Percentiles rank a stretch among this genome's conserved stretches.
Evolutionary conservation across 2,797 vertebrate genomes (phyloP).

Genomic region (Hafferia zeledoni): DNA sequence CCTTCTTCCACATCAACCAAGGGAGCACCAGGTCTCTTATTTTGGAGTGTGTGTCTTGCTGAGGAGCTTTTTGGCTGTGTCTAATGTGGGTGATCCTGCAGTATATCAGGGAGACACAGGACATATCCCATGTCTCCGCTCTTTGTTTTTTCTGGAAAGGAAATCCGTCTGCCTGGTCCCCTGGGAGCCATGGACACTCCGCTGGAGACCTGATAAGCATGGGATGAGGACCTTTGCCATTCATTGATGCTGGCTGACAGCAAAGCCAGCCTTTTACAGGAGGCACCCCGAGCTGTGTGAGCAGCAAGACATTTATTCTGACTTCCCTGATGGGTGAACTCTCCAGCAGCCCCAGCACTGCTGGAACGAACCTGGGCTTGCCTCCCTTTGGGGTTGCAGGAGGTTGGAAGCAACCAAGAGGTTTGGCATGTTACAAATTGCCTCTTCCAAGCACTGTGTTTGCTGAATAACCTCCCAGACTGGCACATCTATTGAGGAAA

Average conservation of each 20-base stretch:
- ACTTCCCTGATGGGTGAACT: not conserved
- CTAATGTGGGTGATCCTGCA: not conserved
- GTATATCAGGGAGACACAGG: conserved; percentile 29
- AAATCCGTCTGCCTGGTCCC: not conserved
- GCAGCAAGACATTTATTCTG: not conserved
- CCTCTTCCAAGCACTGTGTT: not conserved
- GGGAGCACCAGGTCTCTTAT: not conserved
- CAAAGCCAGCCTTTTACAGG: not conserved
- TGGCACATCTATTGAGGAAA: not conserved
- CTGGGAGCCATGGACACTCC: not conserved
- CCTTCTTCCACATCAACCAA: not conserved
- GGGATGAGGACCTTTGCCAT: not conserved
- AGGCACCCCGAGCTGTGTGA: not conserved
- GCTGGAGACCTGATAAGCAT: not conserved
- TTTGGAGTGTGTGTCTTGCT: not conserved
- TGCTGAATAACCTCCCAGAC: not conserved
- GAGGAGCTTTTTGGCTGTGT: not conserved
- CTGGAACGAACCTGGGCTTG: not conserved
- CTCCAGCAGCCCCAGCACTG: not conserved
- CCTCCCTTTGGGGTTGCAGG: not conserved
- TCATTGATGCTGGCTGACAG: not conserved
- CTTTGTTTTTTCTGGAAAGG: conserved; percentile 44
- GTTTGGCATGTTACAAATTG: not conserved
- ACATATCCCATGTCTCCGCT: not conserved
- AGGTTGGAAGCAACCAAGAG: fast-evolving